Conservation (phyloP, 2,888 invertebrate genomes). For the Portevinia maculata region DNA sequence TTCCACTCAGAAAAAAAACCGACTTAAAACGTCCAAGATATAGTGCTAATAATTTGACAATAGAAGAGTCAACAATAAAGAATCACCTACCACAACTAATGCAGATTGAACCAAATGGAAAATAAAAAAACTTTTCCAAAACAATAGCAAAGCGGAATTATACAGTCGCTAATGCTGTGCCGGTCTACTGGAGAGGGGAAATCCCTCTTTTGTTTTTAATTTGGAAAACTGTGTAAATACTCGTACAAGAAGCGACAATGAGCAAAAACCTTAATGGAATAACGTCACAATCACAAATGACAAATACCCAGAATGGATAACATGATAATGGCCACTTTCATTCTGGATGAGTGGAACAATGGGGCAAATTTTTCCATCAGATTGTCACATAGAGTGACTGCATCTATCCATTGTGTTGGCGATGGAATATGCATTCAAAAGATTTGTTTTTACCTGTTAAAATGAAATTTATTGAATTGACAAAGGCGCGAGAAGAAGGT, state of each 20-base stretch:
- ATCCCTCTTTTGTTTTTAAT: background rate
- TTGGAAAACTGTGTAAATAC: conserved; percentile 13
- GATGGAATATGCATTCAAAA: conserved; percentile 47
- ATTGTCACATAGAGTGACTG: conserved; percentile 56
- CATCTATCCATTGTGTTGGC: conserved; percentile 29
- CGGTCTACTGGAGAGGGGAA: background rate
- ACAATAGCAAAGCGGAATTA: conserved; percentile 23
- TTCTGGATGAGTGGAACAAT: conserved; percentile 53
- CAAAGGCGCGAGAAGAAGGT: background rate
- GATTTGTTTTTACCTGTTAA: conserved; percentile 47
- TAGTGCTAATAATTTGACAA: conserved; percentile 43
- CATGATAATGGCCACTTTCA: conserved; percentile 63
- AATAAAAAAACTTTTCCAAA: conserved; percentile 9
- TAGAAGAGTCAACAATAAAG: conserved; percentile 37
- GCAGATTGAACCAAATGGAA: conserved; percentile 15
- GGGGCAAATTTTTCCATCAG: conserved; percentile 51
- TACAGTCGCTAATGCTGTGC: conserved; percentile 11
- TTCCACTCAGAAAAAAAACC: background rate
- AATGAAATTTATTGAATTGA: conserved; percentile 17
- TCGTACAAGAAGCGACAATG: conserved; percentile 33
- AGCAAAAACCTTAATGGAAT: conserved; percentile 42
- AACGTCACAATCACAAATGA: conserved; percentile 58
- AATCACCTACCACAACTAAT: conserved; percentile 13
- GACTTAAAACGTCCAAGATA: conserved; percentile 12
- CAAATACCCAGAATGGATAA: conserved; percentile 54